These are phyloP conservation scores for Steatornis caripensis DNA, from an alignment of 2,113 vertebrate species.

Conservation along the genomic window DNA sequence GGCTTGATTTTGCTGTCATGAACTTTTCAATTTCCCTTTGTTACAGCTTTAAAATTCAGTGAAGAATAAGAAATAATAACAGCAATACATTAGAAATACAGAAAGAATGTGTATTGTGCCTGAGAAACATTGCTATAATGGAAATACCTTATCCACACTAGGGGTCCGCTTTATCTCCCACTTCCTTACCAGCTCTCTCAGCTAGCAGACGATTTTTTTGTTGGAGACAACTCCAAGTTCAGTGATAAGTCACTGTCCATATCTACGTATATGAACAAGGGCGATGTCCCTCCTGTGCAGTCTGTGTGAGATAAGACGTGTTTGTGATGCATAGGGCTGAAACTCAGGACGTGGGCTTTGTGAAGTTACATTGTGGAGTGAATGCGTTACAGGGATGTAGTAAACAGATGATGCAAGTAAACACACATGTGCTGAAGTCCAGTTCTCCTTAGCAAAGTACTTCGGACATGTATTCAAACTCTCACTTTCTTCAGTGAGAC, in stretches of 20 bases:
- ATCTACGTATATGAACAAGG: background rate
- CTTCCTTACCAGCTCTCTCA: background rate
- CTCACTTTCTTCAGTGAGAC: background rate
- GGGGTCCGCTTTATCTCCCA: background rate
- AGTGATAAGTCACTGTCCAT: background rate
- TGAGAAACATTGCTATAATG: background rate
- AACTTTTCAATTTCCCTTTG: slow-evolving; percentile 10
- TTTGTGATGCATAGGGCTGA: background rate
- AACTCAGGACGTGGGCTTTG: accelerated
- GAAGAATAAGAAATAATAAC: background rate
- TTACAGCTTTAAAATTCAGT: background rate
- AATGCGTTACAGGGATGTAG: background rate
- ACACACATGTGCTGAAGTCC: background rate
- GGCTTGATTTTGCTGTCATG: background rate
- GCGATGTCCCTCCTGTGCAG: background rate
- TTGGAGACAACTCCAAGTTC: background rate
- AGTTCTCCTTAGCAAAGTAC: background rate
- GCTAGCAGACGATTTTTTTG: background rate
- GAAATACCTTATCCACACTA: background rate
- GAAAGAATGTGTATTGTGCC: background rate
- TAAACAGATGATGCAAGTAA: background rate
- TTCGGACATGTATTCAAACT: background rate
- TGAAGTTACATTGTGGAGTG: background rate
- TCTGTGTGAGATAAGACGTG: background rate
- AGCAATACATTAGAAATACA: background rate